phyloP scores from a whole-genome alignment of 2,113 vertebrate species.

The Phoenicopterus ruber region DNA sequence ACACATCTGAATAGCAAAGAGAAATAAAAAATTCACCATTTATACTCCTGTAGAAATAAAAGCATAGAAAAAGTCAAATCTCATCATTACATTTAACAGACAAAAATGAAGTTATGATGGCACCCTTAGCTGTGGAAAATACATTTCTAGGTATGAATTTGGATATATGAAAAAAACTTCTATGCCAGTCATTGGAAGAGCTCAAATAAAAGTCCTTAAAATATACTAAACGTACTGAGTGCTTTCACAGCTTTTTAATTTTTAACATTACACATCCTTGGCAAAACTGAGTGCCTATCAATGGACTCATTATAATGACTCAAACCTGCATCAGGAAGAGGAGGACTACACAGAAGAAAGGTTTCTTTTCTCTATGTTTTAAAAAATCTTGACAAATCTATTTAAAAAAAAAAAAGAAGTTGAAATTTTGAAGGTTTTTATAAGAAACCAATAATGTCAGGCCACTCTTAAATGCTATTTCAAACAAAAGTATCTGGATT shows the following conservation, averaged over 20 bases:
- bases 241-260: neutral
- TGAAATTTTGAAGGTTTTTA: neutral
- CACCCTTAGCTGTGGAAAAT: neutral
- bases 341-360: neutral
- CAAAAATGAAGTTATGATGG: neutral
- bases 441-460: neutral
- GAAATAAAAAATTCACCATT: slow-evolving; percentile 23
- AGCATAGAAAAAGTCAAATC: neutral
- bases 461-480: neutral
- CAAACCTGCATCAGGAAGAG: neutral
- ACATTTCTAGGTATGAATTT: neutral
- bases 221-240: neutral
- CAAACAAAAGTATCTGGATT: neutral
- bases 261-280: neutral
- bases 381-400: neutral
- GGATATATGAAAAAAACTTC: neutral
- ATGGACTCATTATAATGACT: neutral
- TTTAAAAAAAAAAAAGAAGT: neutral
- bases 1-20: slow-evolving; percentile 43
- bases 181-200: neutral
- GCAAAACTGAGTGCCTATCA: neutral
- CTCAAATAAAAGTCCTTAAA: neutral
- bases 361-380: neutral
- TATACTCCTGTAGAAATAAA: slow-evolving; percentile 16
- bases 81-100: neutral